phyloP scores from a whole-genome alignment of 2,888 invertebrate species.

The Dryococelus australis region DNA sequence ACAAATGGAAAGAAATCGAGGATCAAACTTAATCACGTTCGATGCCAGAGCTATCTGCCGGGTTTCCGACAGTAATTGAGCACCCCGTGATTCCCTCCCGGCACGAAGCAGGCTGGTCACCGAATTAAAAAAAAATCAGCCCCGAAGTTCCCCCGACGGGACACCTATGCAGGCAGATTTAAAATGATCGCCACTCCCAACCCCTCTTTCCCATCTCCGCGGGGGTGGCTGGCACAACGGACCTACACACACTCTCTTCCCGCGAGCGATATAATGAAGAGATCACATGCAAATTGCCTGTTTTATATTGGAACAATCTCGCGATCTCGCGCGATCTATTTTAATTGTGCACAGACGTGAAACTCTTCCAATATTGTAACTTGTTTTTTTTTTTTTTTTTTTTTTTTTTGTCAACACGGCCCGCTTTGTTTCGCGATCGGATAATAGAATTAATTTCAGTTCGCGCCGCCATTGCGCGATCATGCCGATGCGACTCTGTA shows the following conservation, averaged over 20 bases:
- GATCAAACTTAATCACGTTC: neutral
- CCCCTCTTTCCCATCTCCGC: too few species aligned
- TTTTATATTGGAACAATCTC: neutral
- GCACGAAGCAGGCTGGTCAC: neutral
- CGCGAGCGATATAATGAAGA: neutral
- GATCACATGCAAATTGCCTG: slow-evolving; percentile 11
- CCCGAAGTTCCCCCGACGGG: neutral
- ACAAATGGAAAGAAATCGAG: slow-evolving; percentile 2
- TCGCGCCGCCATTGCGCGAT: neutral
- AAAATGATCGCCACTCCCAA: neutral
- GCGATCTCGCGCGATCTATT: neutral
- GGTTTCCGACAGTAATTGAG: neutral
- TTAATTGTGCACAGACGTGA: neutral
- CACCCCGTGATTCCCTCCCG: neutral
- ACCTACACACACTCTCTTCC: neutral
- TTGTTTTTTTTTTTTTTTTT: neutral
- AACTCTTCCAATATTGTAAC: neutral
- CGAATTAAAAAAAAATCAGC: neutral
- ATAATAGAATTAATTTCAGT: neutral
- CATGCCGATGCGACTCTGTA: neutral
- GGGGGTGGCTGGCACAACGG: too few species aligned
- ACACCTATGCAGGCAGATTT: neutral
- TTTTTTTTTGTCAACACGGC: neutral
- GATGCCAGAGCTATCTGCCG: neutral
- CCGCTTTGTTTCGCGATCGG: neutral